A percentile compares a stretch with the other conserved stretches of the same genome.
phyloP scores from a whole-genome alignment of 1,140 invertebrate genomes.

The Drosophila watanabei region DNA sequence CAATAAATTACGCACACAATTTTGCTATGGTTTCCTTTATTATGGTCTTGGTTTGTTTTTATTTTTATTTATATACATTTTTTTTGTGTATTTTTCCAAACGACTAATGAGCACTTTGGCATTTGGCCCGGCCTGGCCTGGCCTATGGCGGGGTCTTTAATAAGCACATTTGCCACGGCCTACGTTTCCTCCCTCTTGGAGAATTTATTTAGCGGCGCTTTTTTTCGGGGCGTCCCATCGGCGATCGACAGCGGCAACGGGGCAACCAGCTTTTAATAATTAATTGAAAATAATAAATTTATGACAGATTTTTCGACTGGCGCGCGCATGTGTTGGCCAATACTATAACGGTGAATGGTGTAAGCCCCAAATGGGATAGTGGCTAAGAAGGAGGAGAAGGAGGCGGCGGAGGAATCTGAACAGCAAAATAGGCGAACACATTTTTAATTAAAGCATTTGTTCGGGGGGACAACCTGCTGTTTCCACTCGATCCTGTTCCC shows the following conservation, averaged over 20 bases:
- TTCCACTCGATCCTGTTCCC: constrained; percentile 31
- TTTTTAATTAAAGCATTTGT: constrained; percentile 83
- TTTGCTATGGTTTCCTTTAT: constrained; percentile 46
- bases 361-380: constrained; percentile 42
- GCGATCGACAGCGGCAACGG: constrained; percentile 33
- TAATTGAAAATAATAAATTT: constrained; percentile 84
- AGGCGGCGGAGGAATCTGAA: constrained; percentile 5
- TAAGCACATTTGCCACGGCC: constrained; percentile 50
- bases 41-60: constrained; percentile 1
- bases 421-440: constrained; percentile 72
- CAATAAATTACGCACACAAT: constrained; percentile 76
- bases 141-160: constrained; percentile 54
- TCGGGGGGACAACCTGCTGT: constrained; percentile 47
- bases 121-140: constrained; percentile 65
- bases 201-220: constrained; percentile 75
- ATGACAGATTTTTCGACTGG: constrained; percentile 78
- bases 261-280: constrained; percentile 55
- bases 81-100: constrained; percentile 22
- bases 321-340: constrained; percentile 54
- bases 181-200: constrained; percentile 26
- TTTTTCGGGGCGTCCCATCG: constrained; percentile 61
- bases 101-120: constrained; percentile 78
- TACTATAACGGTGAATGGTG: constrained; percentile 73
- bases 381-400: neutral
- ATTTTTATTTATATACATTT: neutral